These are phyloP conservation scores for Echeneis naucrates DNA, from an alignment of 2,797 vertebrate species.

Conservation along the genomic window DNA sequence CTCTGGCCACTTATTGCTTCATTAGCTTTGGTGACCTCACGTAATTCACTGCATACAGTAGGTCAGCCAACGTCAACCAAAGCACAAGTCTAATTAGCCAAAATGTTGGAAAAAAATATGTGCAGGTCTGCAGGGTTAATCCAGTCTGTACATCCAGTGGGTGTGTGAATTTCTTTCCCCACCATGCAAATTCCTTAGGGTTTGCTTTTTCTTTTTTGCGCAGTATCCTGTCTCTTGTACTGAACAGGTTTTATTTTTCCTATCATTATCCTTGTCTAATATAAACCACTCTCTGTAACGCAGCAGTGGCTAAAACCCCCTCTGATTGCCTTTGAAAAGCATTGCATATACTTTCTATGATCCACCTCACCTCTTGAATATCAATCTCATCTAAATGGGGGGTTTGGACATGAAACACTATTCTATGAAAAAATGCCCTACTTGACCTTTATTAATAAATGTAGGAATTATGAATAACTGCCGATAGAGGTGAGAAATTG, in stretches of 20 bases:
- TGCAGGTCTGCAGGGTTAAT: conserved; percentile 34
- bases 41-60: conserved; percentile 13
- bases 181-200: conserved; percentile 4
- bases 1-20: background rate
- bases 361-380: conserved; percentile 9
- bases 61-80: conserved; percentile 49
- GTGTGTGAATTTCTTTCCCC: background rate
- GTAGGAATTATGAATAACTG: conserved; percentile 44
- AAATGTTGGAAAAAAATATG: conserved; percentile 50
- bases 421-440: conserved; percentile 28
- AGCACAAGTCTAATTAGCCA: conserved; percentile 56
- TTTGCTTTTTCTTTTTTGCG: background rate
- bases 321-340: conserved; percentile 1
- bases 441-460: conserved; percentile 48
- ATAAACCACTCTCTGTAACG: conserved; percentile 3
- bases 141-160: conserved; percentile 8
- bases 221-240: conserved; percentile 2
- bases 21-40: conserved; percentile 28
- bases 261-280: conserved; percentile 10
- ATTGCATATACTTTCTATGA: conserved; percentile 7
- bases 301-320: conserved; percentile 8
- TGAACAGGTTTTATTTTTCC: too few species aligned
- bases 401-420: conserved; percentile 18
- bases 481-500: conserved; percentile 39
- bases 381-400: conserved; percentile 27